Evolutionary conservation across 2,797 vertebrate species (phyloP), one percentile per base, ranked within the genome.

Genomic region (Artibeus lituratus): DNA sequence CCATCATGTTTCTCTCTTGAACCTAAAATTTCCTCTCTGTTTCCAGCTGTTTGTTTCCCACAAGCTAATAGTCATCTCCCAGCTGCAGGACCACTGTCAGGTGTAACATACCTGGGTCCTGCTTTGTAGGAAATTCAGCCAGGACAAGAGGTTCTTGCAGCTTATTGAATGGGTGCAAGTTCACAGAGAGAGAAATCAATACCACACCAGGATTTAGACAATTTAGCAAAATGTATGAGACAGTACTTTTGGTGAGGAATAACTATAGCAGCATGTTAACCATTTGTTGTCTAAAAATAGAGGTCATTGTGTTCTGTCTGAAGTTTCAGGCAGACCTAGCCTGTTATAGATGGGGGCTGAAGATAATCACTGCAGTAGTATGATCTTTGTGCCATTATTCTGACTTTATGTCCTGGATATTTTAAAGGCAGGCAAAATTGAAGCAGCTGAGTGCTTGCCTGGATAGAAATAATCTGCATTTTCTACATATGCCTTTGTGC

Each of bases 101-200:
- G 65, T 98, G 83, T 90, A 96, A 94, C 94, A 93, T 91, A 87
- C 94, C 96, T 84, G 81, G 95, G 89, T 80, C 96, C 89, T 95
- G 84, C 96, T 97, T 98, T 96, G 91, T 96, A 96, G 84, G 91
- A 97, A 98, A 97, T 95, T 97, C 96, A 97, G 94, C 96, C 89
- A 96, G 98, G 97, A 98, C 96, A 96, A 96, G 94, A 90, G 88
- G 70, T 97, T 97, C 97, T 97, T 96, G 91, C 95, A 97, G 96
- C 96, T 96, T 97, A 90, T 87, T 96, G 97, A 97, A 97, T 97
- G 97, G 98, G 97, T 98, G 94, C 97, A 91, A 98, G 90, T 96
- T 97, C 95, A 95, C 92, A 95, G 97, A 97, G 69, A 94, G 92
- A 98, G 94, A 98, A 98, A 98, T 98, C 98, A 96, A 98, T 98